Conservation (phyloP, 2,797 vertebrate species). For the Acrossocheilus fasciatus region DNA sequence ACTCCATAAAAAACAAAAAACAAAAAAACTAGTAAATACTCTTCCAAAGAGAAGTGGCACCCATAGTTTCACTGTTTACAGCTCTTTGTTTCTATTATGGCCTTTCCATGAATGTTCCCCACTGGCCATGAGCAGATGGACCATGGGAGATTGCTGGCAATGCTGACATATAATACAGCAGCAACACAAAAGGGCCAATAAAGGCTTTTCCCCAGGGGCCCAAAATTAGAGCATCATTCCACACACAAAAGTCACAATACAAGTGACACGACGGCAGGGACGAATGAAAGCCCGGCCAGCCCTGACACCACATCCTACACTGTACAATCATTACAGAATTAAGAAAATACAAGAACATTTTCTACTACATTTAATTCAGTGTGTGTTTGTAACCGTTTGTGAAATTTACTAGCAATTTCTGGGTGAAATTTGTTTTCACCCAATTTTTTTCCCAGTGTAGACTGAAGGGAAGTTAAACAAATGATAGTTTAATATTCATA, state of each 20-base stretch:
- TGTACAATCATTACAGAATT: not conserved
- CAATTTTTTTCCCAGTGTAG: not conserved
- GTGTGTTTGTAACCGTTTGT: not conserved
- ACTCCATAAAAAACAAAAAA: not conserved
- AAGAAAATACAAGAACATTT: not conserved
- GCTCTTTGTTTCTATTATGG: constrained; percentile 42
- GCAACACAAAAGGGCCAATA: constrained; percentile 71
- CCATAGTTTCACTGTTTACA: constrained; percentile 21
- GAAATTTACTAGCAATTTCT: not conserved
- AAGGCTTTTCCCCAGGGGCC: constrained; percentile 74
- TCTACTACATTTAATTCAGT: not conserved
- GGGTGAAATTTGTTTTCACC: not conserved
- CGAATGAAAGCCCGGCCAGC: not conserved
- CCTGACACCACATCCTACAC: not conserved
- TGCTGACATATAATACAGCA: constrained; percentile 72
- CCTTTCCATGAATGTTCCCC: constrained; percentile 42
- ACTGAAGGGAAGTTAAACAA: constrained; percentile 21
- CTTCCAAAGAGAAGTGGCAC: not conserved
- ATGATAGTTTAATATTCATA: constrained; percentile 40
- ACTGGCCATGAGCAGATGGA: constrained; percentile 71
- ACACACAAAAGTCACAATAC: constrained; percentile 40
- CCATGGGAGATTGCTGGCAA: constrained; percentile 72
- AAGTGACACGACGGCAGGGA: not conserved
- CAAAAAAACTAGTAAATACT: not conserved
- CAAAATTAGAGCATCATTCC: constrained; percentile 66